These are phyloP conservation scores for Phytoseiulus persimilis DNA, from an alignment of 2,888 invertebrate genomes.

Conservation along the genomic window DNA sequence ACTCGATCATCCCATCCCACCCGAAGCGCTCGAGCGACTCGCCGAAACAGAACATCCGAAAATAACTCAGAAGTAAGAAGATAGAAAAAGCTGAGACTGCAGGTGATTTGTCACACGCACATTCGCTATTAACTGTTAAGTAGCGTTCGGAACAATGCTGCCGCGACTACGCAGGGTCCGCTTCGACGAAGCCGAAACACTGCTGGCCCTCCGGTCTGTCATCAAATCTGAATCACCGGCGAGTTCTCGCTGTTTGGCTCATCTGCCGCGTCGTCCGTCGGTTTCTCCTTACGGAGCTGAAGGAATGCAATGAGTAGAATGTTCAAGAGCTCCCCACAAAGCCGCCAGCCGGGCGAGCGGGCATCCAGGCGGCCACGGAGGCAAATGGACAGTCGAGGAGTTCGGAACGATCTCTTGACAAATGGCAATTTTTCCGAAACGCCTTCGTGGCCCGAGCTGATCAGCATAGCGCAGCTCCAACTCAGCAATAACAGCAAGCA, in stretches of 20 bases:
- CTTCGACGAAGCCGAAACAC: background rate
- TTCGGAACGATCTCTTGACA: background rate
- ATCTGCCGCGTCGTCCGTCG: background rate
- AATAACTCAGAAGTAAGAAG: no score
- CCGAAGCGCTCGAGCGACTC: background rate
- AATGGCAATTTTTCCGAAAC: background rate
- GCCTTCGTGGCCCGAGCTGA: background rate
- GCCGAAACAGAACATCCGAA: background rate
- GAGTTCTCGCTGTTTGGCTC: background rate
- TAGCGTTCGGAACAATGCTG: background rate
- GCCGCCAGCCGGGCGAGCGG: background rate
- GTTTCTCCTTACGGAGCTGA: background rate
- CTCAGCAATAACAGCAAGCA: no score
- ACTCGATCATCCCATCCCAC: background rate
- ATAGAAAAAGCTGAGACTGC: background rate
- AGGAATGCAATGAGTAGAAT: background rate
- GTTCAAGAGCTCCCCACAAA: background rate
- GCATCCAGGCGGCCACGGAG: background rate
- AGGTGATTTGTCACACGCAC: background rate
- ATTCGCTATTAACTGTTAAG: conserved; percentile 5
- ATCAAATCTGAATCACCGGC: background rate
- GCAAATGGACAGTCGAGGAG: background rate
- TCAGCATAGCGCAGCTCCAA: background rate
- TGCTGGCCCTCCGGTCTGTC: background rate
- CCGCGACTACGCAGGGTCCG: background rate